Percentiles rank a stretch among this genome's conserved stretches.
Evolutionary conservation across 1,140 invertebrate genomes (phyloP).

Genomic region (Euschistus heros): DNA sequence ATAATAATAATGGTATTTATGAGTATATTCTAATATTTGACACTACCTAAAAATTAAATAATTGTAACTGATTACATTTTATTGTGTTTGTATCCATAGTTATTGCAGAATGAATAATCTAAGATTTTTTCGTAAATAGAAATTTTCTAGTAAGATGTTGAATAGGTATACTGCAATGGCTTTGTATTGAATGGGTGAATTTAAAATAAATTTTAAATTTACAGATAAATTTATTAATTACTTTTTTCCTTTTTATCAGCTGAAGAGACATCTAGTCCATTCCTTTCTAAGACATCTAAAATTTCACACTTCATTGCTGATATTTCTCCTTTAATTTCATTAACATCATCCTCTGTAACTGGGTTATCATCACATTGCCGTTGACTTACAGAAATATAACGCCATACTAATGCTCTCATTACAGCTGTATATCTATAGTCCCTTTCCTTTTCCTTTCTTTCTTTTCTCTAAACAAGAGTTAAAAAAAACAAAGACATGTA

Average conservation of each 20-base stretch:
- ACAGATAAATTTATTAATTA: slow-evolving; percentile 33
- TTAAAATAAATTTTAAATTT: no score
- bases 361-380: slow-evolving; percentile 58
- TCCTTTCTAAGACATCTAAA: slow-evolving; percentile 66
- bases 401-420: slow-evolving; percentile 71
- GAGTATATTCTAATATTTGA: no score
- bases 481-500: no score
- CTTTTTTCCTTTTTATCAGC: slow-evolving; percentile 58
- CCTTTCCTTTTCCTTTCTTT: slow-evolving; percentile 50
- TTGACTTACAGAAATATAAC: slow-evolving; percentile 70
- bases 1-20: no score
- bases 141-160: not conserved
- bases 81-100: no score
- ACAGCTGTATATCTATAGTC: slow-evolving; percentile 56
- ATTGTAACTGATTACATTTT: no score
- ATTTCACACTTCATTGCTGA: slow-evolving; percentile 70
- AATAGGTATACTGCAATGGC: not conserved
- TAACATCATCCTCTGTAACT: slow-evolving; percentile 84
- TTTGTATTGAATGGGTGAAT: no score
- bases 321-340: slow-evolving; percentile 84
- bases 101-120: not conserved
- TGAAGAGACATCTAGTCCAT: slow-evolving; percentile 60
- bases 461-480: slow-evolving; percentile 31
- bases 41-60: no score
- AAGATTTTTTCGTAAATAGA: not conserved